A percentile compares a stretch with the other conserved stretches of the same genome.
Evolutionary conservation across 1,140 invertebrate genomes (phyloP).

Genomic region (Scaptomyza pallida): DNA sequence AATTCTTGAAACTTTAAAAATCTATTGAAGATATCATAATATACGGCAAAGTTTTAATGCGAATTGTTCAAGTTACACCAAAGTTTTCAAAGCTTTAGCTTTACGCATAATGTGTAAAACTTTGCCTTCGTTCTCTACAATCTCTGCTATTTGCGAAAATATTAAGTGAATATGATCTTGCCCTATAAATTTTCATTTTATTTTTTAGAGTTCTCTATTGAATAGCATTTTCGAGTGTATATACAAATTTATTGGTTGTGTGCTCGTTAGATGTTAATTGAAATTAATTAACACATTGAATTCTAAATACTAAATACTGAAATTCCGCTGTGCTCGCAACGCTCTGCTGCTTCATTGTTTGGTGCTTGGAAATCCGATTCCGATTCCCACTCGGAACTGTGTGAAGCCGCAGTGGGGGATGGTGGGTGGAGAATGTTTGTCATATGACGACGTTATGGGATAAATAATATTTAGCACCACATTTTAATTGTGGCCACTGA

Average conservation of each 20-base stretch:
- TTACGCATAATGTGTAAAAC: no score
- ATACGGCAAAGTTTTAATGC: no score
- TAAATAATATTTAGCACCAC: constrained; percentile 41
- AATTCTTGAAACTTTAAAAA: constrained; percentile 11
- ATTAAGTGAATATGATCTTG: no score
- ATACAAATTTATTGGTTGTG: constrained; percentile 15
- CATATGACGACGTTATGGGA: constrained; percentile 64
- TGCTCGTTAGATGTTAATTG: constrained; percentile 70
- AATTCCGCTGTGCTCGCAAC: no score
- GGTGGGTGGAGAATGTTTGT: constrained; percentile 33
- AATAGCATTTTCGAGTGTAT: not conserved
- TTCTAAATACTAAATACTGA: constrained; percentile 7
- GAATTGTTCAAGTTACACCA: no score
- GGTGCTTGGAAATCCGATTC: constrained; percentile 36
- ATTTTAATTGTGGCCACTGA: constrained; percentile 51
- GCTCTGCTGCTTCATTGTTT: constrained; percentile 4
- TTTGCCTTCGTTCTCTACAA: not conserved
- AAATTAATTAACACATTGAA: constrained; percentile 74
- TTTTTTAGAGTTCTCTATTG: not conserved
- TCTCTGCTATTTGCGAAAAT: constrained; percentile 1
- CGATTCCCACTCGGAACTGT: not conserved
- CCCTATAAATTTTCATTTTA: constrained; percentile 33
- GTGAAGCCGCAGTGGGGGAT: no score
- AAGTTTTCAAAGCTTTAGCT: no score
- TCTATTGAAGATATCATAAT: constrained; percentile 50